phyloP scores from a whole-genome alignment of 2,113 vertebrate species.

The Anseranas semipalmata region DNA sequence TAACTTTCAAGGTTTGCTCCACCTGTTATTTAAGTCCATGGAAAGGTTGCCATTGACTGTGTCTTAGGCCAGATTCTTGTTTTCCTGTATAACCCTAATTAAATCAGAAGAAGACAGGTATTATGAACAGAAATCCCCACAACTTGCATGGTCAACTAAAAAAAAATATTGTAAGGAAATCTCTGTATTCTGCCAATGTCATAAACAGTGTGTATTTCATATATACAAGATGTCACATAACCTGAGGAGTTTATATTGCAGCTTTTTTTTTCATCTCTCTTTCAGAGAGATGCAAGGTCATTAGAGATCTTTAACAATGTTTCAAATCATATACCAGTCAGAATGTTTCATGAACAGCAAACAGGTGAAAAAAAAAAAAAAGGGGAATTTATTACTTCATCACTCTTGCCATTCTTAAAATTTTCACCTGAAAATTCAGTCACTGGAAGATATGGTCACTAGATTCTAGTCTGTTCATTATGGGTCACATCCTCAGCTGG shows the following conservation, averaged over 20 bases:
- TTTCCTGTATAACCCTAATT: neutral
- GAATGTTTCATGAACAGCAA: neutral
- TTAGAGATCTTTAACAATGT: neutral
- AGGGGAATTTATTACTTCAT: accelerated
- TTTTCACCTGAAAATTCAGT: neutral
- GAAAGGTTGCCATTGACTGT: neutral
- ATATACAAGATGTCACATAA: neutral
- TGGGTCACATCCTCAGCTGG: neutral
- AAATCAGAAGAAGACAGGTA: neutral
- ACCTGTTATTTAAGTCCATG: neutral
- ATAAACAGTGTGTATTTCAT: neutral
- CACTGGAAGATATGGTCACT: neutral
- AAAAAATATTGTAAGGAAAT: neutral
- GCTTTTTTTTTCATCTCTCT: neutral
- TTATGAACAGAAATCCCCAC: neutral
- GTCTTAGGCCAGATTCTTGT: neutral
- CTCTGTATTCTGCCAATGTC: neutral
- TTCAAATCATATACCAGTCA: neutral
- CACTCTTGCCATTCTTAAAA: neutral
- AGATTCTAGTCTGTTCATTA: neutral
- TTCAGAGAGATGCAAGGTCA: neutral
- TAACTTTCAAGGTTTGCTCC: neutral
- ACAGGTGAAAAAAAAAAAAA: neutral
- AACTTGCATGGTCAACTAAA: neutral
- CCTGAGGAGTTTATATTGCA: neutral